These are phyloP conservation scores for Notospermus geniculatus DNA, from an alignment of 1,140 invertebrate genomes.

Conservation along the genomic window DNA sequence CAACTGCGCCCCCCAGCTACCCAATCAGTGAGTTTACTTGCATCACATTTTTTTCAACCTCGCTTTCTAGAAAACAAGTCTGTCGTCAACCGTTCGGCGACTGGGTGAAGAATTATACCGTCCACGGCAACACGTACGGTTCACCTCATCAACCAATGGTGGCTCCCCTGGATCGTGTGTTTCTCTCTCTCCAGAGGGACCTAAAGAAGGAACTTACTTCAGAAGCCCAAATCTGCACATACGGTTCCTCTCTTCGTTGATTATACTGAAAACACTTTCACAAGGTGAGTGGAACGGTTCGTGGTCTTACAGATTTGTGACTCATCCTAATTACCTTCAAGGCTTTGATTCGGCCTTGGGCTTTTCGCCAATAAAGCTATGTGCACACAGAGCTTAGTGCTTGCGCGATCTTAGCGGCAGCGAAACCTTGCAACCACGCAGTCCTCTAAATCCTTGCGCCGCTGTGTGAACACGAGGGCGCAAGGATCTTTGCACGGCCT, in stretches of 20 bases:
- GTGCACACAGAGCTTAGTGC: too few species aligned
- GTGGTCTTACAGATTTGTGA: too few species aligned
- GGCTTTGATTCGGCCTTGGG: background rate
- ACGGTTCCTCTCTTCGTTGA: conserved; percentile 43
- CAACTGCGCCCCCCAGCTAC: too few species aligned
- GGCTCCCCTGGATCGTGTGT: conserved; percentile 21
- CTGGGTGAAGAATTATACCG: conserved; percentile 54
- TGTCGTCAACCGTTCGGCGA: conserved; percentile 46
- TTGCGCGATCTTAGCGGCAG: too few species aligned
- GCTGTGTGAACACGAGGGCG: too few species aligned
- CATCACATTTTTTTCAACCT: too few species aligned
- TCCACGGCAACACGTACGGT: conserved; percentile 14
- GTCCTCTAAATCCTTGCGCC: too few species aligned
- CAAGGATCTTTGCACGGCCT: too few species aligned
- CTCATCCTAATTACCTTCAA: too few species aligned
- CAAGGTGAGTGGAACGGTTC: conserved; percentile 52
- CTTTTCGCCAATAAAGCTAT: too few species aligned
- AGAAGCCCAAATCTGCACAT: conserved; percentile 45
- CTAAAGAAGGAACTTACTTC: conserved; percentile 42
- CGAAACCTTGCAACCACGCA: too few species aligned
- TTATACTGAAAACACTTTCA: conserved; percentile 49
- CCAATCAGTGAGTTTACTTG: too few species aligned
- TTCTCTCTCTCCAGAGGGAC: conserved; percentile 15
- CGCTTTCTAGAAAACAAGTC: conserved; percentile 41
- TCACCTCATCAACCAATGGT: background rate